phyloP scores from a whole-genome alignment of 2,113 vertebrate genomes.

The Crotalus horridus region DNA sequence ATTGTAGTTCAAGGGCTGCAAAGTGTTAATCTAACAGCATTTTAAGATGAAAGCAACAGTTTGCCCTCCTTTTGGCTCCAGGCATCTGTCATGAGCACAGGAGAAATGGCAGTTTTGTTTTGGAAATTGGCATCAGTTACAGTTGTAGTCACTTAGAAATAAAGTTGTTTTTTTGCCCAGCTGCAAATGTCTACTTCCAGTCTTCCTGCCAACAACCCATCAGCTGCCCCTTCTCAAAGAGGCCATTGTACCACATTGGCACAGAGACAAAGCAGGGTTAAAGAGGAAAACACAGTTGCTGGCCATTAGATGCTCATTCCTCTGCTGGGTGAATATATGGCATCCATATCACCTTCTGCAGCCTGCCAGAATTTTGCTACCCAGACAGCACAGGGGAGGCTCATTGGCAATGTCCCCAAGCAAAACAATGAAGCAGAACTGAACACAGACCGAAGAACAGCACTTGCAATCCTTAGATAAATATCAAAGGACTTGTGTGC shows the following conservation, averaged over 20 bases:
- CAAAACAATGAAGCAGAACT: neutral
- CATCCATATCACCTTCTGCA: slow-evolving; percentile 40
- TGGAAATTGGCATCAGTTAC: slow-evolving; percentile 71
- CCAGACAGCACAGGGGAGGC: slow-evolving; percentile 33
- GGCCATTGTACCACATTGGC: slow-evolving; percentile 69
- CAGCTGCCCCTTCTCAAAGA: slow-evolving; percentile 78
- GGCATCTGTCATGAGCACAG: slow-evolving; percentile 64
- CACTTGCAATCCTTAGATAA: neutral
- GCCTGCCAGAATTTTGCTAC: slow-evolving; percentile 27
- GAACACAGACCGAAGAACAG: neutral
- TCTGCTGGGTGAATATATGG: slow-evolving; percentile 54
- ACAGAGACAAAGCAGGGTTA: slow-evolving; percentile 37
- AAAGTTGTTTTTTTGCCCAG: slow-evolving; percentile 65
- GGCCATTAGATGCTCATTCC: slow-evolving; percentile 52
- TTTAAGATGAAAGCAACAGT: slow-evolving; percentile 50
- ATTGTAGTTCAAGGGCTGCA: slow-evolving; percentile 12
- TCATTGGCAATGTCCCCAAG: slow-evolving; percentile 12
- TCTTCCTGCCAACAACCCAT: slow-evolving; percentile 62
- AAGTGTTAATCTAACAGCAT: slow-evolving; percentile 42
- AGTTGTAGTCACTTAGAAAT: slow-evolving; percentile 68
- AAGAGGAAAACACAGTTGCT: slow-evolving; percentile 50
- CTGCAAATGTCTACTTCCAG: slow-evolving; percentile 72
- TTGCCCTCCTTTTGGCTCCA: slow-evolving; percentile 65
- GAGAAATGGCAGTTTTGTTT: slow-evolving; percentile 75
- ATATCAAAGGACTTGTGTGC: neutral